Conservation (phyloP, 2,888 invertebrate species). For the Zaprionus lineosus region DNA sequence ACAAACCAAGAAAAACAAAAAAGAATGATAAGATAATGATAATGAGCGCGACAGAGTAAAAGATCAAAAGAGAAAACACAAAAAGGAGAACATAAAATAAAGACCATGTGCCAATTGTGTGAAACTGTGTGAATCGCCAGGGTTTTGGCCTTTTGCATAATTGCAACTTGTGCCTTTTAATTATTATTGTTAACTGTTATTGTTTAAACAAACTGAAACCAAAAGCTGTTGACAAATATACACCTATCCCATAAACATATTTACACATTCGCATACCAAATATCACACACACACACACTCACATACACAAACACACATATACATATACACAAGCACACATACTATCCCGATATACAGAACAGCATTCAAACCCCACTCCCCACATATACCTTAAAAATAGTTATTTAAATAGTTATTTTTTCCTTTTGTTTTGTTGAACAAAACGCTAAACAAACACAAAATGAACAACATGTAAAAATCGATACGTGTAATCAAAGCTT, state of each 20-base stretch:
- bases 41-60: slow-evolving; percentile 25
- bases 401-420: slow-evolving; percentile 71
- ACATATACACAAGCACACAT: slow-evolving; percentile 21
- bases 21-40: slow-evolving; percentile 21
- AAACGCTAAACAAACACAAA: slow-evolving; percentile 65
- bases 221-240: slow-evolving; percentile 74
- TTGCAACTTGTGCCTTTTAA: slow-evolving; percentile 75
- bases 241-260: slow-evolving; percentile 38
- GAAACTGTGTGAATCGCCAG: slow-evolving; percentile 68
- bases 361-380: not conserved
- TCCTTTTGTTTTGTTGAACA: slow-evolving; percentile 72
- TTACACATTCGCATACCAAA: slow-evolving; percentile 6
- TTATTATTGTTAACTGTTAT: slow-evolving; percentile 75
- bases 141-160: slow-evolving; percentile 74
- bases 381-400: slow-evolving; percentile 50
- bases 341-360: not conserved
- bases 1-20: slow-evolving; percentile 23
- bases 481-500: slow-evolving; percentile 70
- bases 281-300: slow-evolving; percentile 12
- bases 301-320: not conserved
- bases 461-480: slow-evolving; percentile 39
- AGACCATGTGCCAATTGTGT: slow-evolving; percentile 64
- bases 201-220: slow-evolving; percentile 72
- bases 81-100: slow-evolving; percentile 39
- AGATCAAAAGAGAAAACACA: slow-evolving; percentile 10